Evolutionary conservation across 2,888 invertebrate species (phyloP), one percentile per base, ranked within the genome.

Genomic region (Polyploca ridens): DNA sequence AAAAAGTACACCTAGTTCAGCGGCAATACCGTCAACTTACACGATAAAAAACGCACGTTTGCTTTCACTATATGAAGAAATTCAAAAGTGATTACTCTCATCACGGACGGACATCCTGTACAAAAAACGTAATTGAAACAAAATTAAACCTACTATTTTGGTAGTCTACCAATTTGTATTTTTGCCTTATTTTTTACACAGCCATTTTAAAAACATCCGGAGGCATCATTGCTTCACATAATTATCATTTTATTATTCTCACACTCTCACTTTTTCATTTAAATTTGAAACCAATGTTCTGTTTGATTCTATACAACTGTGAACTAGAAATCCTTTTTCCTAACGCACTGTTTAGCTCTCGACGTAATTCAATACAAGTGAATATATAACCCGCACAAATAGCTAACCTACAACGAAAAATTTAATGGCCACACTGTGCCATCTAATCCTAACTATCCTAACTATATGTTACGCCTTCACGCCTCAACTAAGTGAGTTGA

Each of bases 101-200:
- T 77, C 71, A 72, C 82, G 71, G 78, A 76, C 86, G 81, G 83
- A 86, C 84, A 87, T 90, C 90, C 89, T 88, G 86, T 82, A 75
- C 83, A 88, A 89, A 87, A 88, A 87, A 81, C 70, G 67, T 85
- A 88, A 89, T 86, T 84, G 84, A 86, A 88, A 85, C 81, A 84
- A 85, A 86, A 86, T 85, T 80, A 80, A 83, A 83, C 76, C 76
- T 70, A 78, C 78, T 73, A 76, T 78, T 41, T 79, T 72, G 72
- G 77, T 77, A 69, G 77, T 70, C 76, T 64, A 71, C 73, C 77
- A 78, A 83, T 84, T 83, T 81, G 74, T 74, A 74, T 75, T 76
- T 78, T 78, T 74, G 74, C 70, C 73, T 77, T 78, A 72, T 78
- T 79, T 81, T 79, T 71, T 75, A 67, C 73, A 69, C 68, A 76